Evolutionary conservation across 2,797 vertebrate genomes (phyloP).

Genomic region (Platalea minor): DNA sequence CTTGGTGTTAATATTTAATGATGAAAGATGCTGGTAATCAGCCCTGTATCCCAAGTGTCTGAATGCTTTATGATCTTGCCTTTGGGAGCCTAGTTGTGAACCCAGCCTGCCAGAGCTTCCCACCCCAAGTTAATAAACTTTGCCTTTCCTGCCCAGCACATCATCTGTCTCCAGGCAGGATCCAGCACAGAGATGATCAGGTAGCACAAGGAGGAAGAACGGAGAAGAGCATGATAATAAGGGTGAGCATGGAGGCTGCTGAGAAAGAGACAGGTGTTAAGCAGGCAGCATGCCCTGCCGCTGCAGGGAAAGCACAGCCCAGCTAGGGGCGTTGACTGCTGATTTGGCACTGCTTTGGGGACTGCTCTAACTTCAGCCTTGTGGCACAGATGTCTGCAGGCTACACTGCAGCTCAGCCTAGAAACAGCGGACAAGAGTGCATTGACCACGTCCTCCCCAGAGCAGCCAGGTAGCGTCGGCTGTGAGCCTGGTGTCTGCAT

Average conservation of each 20-base stretch:
- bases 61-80: constrained; percentile 76
- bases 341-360: background rate
- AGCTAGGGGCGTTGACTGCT: accelerated
- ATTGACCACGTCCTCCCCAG: accelerated
- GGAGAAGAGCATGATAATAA: background rate
- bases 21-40: constrained; percentile 79
- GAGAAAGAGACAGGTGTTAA: background rate
- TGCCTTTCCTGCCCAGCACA: constrained; percentile 13
- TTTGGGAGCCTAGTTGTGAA: constrained; percentile 75
- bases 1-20: constrained; percentile 77
- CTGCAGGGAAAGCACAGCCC: background rate
- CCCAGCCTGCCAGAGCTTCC: constrained; percentile 59
- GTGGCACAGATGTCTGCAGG: background rate
- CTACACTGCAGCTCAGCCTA: background rate
- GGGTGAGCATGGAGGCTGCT: background rate
- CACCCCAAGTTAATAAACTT: constrained; percentile 67
- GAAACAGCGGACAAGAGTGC: background rate
- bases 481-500: background rate
- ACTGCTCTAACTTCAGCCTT: background rate
- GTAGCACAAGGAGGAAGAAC: background rate
- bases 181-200: background rate
- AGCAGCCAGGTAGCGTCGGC: accelerated
- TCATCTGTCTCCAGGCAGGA: constrained; percentile 53
- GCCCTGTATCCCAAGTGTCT: constrained; percentile 70
- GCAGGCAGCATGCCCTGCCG: accelerated